Conservation (phyloP, 1,140 invertebrate species). For the Platyura marginata region DNA sequence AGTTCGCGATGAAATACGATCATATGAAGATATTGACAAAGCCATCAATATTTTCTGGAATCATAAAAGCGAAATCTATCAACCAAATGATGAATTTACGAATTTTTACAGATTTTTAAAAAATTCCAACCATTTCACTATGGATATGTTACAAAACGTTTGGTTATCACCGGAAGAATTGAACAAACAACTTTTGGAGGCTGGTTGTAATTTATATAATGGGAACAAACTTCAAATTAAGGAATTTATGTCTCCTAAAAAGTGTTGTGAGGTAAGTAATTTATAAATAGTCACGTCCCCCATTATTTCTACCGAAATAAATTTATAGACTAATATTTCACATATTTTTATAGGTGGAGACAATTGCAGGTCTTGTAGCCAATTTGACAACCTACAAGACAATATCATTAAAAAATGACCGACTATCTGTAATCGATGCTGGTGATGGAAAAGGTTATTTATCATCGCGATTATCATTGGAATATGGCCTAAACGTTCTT, state of each 20-base stretch:
- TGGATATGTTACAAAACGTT: conserved; percentile 23
- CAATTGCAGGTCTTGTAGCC: no score
- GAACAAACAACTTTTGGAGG: conserved; percentile 11
- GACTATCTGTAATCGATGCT: not conserved
- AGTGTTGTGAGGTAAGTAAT: conserved; percentile 56
- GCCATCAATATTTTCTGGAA: conserved; percentile 25
- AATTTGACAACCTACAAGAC: no score
- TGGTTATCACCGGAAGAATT: conserved; percentile 19
- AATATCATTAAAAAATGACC: conserved; percentile 17
- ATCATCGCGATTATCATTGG: conserved; percentile 48
- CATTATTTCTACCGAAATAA: no score
- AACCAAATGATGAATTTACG: not conserved
- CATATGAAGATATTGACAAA: conserved; percentile 16
- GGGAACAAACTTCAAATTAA: no score
- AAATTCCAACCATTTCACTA: conserved; percentile 14
- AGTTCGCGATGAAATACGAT: conserved; percentile 32
- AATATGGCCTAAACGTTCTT: conserved; percentile 49
- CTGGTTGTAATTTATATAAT: conserved; percentile 7
- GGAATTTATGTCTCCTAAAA: conserved; percentile 61
- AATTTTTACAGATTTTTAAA: conserved; percentile 16
- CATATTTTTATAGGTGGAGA: no score
- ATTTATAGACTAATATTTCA: no score
- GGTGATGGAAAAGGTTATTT: conserved; percentile 32
- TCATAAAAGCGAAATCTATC: conserved; percentile 2
- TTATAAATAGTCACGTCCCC: no score